Conservation (phyloP, 2,113 vertebrate genomes). For the Ranitomeya imitator region DNA sequence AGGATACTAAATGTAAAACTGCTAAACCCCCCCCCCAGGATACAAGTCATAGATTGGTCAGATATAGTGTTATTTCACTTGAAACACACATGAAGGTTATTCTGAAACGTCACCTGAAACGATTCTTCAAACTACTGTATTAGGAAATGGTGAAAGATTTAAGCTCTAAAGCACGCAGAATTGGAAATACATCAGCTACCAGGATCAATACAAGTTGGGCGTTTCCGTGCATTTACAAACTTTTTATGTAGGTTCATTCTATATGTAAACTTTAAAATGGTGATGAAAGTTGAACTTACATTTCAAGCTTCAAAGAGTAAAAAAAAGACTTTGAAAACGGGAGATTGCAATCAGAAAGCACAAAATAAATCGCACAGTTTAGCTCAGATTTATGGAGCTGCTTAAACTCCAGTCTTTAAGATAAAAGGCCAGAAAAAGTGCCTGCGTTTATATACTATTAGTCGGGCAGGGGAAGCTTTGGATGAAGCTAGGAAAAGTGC, state of each 20-base stretch:
- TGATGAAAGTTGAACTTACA: background rate
- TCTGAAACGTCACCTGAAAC: no score
- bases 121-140: no score
- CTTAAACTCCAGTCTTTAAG: conserved; percentile 19
- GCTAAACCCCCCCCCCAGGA: no score
- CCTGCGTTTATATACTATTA: background rate
- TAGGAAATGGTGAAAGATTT: no score
- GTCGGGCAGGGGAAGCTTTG: background rate
- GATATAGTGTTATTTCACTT: no score
- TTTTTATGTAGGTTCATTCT: background rate
- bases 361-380: background rate
- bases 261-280: background rate
- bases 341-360: conserved; percentile 18
- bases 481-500: background rate
- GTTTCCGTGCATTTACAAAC: background rate
- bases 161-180: no score
- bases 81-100: no score
- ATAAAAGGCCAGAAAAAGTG: conserved; percentile 4
- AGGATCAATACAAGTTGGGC: background rate
- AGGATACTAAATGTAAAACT: no score
- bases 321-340: conserved; percentile 8
- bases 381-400: background rate
- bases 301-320: background rate
- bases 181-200: no score
- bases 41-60: no score